phyloP scores from a whole-genome alignment of 2,888 invertebrate species.

The Synergus japonicus region DNA sequence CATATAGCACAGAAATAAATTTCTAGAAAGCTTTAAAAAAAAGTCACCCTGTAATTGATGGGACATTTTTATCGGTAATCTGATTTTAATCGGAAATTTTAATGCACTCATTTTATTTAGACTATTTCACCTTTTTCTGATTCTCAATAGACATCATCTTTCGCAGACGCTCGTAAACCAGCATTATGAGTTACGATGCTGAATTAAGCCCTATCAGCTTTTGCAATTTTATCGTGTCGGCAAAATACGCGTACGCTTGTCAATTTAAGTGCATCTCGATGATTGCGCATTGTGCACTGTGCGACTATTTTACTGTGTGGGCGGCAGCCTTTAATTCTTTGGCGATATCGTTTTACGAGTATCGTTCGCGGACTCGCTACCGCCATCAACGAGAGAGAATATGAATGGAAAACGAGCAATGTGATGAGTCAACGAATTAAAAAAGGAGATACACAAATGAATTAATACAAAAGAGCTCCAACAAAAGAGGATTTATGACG shows the following conservation, averaged over 20 bases:
- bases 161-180: slow-evolving; percentile 66
- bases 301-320: slow-evolving; percentile 53
- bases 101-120: background rate
- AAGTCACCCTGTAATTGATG: background rate
- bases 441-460: slow-evolving; percentile 35
- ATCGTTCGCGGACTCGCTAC: slow-evolving; percentile 51
- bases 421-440: slow-evolving; percentile 37
- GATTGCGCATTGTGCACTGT: slow-evolving; percentile 57
- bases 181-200: slow-evolving; percentile 69
- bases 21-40: background rate
- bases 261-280: slow-evolving; percentile 48
- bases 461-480: slow-evolving; percentile 42
- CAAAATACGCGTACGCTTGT: slow-evolving; percentile 57
- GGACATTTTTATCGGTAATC: background rate
- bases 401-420: background rate
- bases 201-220: slow-evolving; percentile 67
- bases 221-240: slow-evolving; percentile 65
- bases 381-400: slow-evolving; percentile 3
- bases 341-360: slow-evolving; percentile 59
- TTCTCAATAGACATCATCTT: slow-evolving; percentile 45
- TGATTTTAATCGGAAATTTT: background rate
- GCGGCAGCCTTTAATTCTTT: slow-evolving; percentile 51
- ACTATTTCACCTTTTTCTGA: background rate
- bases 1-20: background rate
- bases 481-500: background rate